phyloP scores from a whole-genome alignment of 2,797 vertebrate species.

The Bradypus variegatus region DNA sequence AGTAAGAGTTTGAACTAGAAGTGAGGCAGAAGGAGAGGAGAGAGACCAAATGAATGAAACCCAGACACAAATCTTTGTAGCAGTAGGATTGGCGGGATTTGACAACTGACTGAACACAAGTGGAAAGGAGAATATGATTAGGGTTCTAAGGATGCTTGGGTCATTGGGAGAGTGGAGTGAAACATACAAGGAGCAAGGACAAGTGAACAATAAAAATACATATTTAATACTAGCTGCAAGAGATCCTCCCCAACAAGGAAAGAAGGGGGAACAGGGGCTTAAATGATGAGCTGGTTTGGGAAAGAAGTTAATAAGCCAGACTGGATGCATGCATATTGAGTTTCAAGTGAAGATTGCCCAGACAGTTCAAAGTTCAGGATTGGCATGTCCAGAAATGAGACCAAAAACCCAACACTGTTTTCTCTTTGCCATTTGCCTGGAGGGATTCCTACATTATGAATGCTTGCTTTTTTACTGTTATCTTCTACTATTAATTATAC shows the following conservation, averaged over 20 bases:
- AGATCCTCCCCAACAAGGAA: not conserved
- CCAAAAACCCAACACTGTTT: not conserved
- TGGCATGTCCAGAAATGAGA: not conserved
- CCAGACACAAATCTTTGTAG: not conserved
- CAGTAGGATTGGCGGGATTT: not conserved
- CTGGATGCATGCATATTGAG: not conserved
- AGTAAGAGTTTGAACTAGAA: not conserved
- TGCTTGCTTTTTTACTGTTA: not conserved
- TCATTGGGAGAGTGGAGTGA: not conserved
- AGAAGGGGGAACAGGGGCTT: not conserved
- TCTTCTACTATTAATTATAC: constrained; percentile 32
- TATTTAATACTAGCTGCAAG: not conserved
- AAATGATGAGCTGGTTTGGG: not conserved
- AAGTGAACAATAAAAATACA: not conserved
- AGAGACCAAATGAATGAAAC: too few relatives aligned
- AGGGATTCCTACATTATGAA: not conserved
- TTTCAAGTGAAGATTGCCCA: not conserved
- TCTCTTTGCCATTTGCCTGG: not conserved
- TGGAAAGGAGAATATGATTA: not conserved
- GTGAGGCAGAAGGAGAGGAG: not conserved
- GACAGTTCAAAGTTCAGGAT: not conserved
- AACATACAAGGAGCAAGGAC: not conserved
- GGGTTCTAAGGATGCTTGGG: not conserved
- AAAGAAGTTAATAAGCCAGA: not conserved
- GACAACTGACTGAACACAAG: not conserved